Evolutionary conservation across 2,888 invertebrate species (phyloP).

Genomic region (Hemithea aestivaria): DNA sequence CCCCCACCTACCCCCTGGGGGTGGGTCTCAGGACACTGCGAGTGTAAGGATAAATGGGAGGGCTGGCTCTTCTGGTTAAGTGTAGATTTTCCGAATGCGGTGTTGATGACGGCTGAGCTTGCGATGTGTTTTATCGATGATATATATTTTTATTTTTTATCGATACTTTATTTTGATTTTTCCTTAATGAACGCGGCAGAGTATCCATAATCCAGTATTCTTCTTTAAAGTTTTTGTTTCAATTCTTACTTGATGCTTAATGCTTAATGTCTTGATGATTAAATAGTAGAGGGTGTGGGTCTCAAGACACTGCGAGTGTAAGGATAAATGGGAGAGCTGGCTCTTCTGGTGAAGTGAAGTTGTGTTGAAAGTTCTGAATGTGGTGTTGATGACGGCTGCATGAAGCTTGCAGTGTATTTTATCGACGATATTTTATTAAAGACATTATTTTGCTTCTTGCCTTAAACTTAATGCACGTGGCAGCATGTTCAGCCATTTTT

Average conservation of each 20-base stretch:
- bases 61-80: constrained; percentile 79
- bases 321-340: constrained; percentile 80
- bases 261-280: no score
- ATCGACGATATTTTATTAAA: no score
- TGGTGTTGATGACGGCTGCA: constrained; percentile 60
- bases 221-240: no score
- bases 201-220: no score
- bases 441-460: no score
- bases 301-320: constrained; percentile 69
- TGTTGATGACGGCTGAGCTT: constrained; percentile 73
- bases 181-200: no score
- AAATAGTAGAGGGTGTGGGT: constrained; percentile 25
- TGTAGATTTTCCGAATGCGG: constrained; percentile 80
- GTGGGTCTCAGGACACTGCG: constrained; percentile 52
- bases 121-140: constrained; percentile 21
- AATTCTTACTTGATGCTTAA: no score
- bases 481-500: no score
- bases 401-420: no score
- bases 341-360: constrained; percentile 79
- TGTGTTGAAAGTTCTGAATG: constrained; percentile 80
- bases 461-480: no score
- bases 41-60: constrained; percentile 80
- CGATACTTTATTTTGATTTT: no score
- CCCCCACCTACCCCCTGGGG: constrained; percentile 21
- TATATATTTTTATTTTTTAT: constrained; percentile 45